A percentile compares a stretch with the other conserved stretches of the same genome.
These are phyloP conservation scores for Trachymyrmex cornetzi DNA, from an alignment of 1,140 invertebrate species.

Conservation along the genomic window DNA sequence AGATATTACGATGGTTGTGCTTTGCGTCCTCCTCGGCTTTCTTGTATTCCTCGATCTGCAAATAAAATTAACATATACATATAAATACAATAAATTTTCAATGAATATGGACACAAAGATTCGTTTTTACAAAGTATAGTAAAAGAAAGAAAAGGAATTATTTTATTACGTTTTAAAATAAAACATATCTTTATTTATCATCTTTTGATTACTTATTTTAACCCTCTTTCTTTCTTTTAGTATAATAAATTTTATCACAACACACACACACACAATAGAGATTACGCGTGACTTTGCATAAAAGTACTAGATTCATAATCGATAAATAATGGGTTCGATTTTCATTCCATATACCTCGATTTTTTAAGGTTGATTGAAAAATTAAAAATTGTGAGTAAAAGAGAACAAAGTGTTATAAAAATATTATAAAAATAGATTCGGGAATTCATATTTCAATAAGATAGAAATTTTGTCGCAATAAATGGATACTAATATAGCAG, in stretches of 20 bases:
- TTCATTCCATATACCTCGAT: not conserved
- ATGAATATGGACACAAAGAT: no score
- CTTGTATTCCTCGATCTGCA: conserved; percentile 92
- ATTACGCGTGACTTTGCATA: not conserved
- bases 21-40: conserved; percentile 95
- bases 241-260: not conserved
- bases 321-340: not conserved
- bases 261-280: no score
- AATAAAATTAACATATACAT: conserved; percentile 53
- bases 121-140: no score
- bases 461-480: not conserved
- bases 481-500: not conserved
- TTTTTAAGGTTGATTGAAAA: not conserved
- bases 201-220: no score
- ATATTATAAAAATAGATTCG: not conserved
- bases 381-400: not conserved
- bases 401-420: not conserved
- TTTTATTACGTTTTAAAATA: no score
- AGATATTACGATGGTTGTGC: conserved; percentile 94
- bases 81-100: not conserved
- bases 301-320: not conserved
- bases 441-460: not conserved
- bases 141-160: no score
- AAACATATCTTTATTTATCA: no score
- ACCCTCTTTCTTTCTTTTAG: no score